These are phyloP conservation scores for Stegodyphus dumicola DNA, from an alignment of 1,140 invertebrate species.

Conservation along the genomic window DNA sequence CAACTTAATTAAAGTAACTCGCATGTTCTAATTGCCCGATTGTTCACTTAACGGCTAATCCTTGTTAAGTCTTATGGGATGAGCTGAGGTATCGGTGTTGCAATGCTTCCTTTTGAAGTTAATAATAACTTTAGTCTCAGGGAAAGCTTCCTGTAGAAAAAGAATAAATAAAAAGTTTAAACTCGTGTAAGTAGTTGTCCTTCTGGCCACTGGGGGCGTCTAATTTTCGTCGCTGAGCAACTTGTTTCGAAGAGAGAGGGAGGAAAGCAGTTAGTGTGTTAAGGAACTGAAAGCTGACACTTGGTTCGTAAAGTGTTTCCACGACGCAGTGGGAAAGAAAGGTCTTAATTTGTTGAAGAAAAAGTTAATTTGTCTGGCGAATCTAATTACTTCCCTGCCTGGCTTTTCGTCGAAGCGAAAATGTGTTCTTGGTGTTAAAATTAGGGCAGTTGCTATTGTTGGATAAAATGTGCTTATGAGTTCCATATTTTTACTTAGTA, in stretches of 20 bases:
- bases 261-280: conserved; percentile 5
- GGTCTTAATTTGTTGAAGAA: conserved; percentile 28
- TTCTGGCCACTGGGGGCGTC: conserved; percentile 15
- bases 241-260: conserved; percentile 6
- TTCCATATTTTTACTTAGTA: too few relatives aligned
- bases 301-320: conserved; percentile 43
- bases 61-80: conserved; percentile 8
- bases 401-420: too few relatives aligned
- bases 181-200: neutral
- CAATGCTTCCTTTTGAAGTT: neutral
- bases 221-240: conserved; percentile 20
- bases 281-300: conserved; percentile 13
- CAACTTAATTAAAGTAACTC: conserved; percentile 44
- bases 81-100: neutral
- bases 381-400: conserved; percentile 39
- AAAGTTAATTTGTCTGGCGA: conserved; percentile 46
- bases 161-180: neutral
- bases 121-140: neutral
- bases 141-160: neutral
- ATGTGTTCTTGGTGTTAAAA: too few relatives aligned
- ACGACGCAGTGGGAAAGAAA: neutral
- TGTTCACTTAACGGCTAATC: conserved; percentile 49
- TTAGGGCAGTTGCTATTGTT: too few relatives aligned
- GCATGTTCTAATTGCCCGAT: conserved; percentile 42
- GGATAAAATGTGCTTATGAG: too few relatives aligned